phyloP scores from a whole-genome alignment of 1,140 invertebrate genomes.

The Anadara kagoshimensis region DNA sequence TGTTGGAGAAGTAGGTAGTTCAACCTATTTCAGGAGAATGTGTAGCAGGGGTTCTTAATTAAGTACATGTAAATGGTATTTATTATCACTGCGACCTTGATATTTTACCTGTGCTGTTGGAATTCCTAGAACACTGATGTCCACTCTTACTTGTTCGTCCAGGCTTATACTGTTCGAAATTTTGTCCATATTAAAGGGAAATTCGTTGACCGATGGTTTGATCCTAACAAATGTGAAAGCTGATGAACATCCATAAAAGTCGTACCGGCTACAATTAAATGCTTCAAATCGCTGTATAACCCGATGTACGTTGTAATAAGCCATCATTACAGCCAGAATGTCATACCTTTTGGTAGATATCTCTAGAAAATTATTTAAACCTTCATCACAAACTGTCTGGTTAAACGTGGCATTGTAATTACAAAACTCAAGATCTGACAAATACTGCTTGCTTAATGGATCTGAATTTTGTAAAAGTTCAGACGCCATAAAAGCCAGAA shows the following conservation, averaged over 20 bases:
- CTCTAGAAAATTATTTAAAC: background rate
- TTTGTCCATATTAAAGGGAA: too few relatives aligned
- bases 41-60: too few relatives aligned
- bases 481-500: too few relatives aligned
- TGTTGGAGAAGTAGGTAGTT: too few relatives aligned
- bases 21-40: too few relatives aligned
- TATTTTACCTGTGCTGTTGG: too few relatives aligned
- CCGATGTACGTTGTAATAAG: slow-evolving; percentile 18
- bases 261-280: slow-evolving; percentile 9
- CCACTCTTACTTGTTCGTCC: too few relatives aligned
- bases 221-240: background rate
- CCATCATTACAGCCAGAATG: background rate
- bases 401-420: background rate
- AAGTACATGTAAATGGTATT: too few relatives aligned
- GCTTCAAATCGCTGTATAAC: background rate
- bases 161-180: too few relatives aligned
- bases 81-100: too few relatives aligned
- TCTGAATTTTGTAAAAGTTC: background rate
- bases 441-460: background rate
- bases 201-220: too few relatives aligned
- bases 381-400: slow-evolving; percentile 6
- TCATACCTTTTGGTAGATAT: slow-evolving; percentile 3
- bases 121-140: too few relatives aligned
- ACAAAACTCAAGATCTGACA: slow-evolving; percentile 2
- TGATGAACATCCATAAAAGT: slow-evolving; percentile 6